Base-by-base conservation (phyloP, 2,888 invertebrate genomes). In the Caenorhabditis sp. region DNA sequence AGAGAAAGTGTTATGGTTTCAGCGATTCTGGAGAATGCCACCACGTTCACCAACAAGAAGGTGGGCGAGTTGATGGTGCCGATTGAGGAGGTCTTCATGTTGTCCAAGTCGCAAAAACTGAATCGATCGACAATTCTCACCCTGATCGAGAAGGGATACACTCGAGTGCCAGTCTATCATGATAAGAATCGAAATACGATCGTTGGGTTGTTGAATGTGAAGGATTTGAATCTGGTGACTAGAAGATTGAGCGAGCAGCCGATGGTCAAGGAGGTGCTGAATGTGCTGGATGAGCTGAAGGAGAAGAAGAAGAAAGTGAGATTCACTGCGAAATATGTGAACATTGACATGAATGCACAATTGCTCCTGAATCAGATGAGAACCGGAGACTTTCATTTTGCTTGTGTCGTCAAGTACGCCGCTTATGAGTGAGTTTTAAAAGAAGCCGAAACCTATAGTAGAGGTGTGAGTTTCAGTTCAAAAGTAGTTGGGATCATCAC, bases 111-210 rank as follows among this genome's bases (percentile, higher is more conserved):
- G 4, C 80, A 80, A 16, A 24, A 41, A 22, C 22, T 84, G 24
- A 69, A 80, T 26, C 22, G 70, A 70, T 61, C 75, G 31, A 76
- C 80, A 3, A 63, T 84, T 4, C n/a, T 84, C 14, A 80, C 84
- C 14, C 49, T 84, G 4, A 80, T 84, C 19, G 84, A 84, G 49
- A 74, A 75, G 28, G 84, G 84, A 41, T 84, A 79, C 73, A 84
- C 84, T 6, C 49, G 84, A 54, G 58, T 84, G 16, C 84, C 84
- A 7, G 49, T 84, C 14, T 59, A 66, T 49, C 74, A 84, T 54
- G 70, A 80, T 6, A 76, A 72, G 49, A 73, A 80, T 47, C 28
- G 38, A 16, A 63, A 80, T 24, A 61, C 72, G 8, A 80, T 84
- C 7, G 72, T 70, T 12, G 76, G 64, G 0, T 68, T 84, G 51